Evolutionary conservation across 2,888 invertebrate genomes (phyloP).

Genomic region (Pristionchus fissidentatus): DNA sequence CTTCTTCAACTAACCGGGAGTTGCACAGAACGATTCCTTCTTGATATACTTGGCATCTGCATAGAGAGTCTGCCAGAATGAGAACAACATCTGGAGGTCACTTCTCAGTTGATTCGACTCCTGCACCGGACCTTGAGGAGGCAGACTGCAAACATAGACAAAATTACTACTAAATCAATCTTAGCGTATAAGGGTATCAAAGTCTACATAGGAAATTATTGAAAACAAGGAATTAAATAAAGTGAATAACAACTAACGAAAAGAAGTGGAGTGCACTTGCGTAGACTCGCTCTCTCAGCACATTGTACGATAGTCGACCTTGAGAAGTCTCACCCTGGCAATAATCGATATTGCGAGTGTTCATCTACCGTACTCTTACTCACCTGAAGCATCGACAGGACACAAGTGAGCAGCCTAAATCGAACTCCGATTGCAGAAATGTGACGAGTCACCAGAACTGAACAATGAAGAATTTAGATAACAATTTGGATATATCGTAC

Average conservation of each 20-base stretch:
- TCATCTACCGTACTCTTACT: not conserved
- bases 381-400: slow-evolving; percentile 79
- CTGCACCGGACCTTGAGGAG: slow-evolving; percentile 90
- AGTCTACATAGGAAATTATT: too few relatives aligned
- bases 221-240: not conserved
- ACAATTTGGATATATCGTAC: too few relatives aligned
- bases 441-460: slow-evolving; percentile 81
- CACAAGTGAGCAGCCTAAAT: slow-evolving; percentile 89
- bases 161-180: not conserved
- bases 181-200: too few relatives aligned
- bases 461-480: slow-evolving; percentile 43
- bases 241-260: slow-evolving; percentile 72
- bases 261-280: slow-evolving; percentile 94
- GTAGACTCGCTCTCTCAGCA: slow-evolving; percentile 94
- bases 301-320: slow-evolving; percentile 88
- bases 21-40: slow-evolving; percentile 65
- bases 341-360: not conserved
- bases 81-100: slow-evolving; percentile 89
- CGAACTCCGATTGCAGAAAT: slow-evolving; percentile 92
- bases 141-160: slow-evolving; percentile 53
- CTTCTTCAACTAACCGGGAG: slow-evolving; percentile 48
- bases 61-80: slow-evolving; percentile 96
- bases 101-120: slow-evolving; percentile 85
- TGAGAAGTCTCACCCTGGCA: slow-evolving; percentile 87
- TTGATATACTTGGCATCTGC: slow-evolving; percentile 78